A percentile compares a stretch with the other conserved stretches of the same genome.
Evolutionary conservation across 2,888 invertebrate genomes (phyloP).

Genomic region (Cephus sareptanus): DNA sequence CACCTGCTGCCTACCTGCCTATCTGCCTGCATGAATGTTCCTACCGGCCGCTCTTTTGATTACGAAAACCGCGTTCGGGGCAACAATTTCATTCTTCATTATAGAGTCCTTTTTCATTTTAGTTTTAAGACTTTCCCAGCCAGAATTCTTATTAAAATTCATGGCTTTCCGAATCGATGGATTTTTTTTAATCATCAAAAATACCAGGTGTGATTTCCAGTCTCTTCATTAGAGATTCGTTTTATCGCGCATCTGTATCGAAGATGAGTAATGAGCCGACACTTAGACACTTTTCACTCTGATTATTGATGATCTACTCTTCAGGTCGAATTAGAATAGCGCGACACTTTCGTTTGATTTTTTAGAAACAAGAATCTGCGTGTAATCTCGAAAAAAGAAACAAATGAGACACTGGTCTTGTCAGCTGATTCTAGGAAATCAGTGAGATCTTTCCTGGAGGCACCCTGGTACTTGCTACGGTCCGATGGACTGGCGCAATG

Average conservation of each 20-base stretch:
- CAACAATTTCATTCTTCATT: not conserved
- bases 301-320: not conserved
- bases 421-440: not conserved
- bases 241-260: not conserved
- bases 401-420: not conserved
- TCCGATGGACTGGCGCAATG: slow-evolving; percentile 52
- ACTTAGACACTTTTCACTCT: not conserved
- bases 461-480: slow-evolving; percentile 22
- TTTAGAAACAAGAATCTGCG: not conserved
- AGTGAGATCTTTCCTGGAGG: slow-evolving; percentile 20
- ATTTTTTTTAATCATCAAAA: not conserved
- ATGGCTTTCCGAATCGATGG: no score
- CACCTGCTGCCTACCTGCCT: slow-evolving; percentile 40
- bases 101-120: not conserved
- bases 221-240: not conserved
- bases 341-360: not conserved
- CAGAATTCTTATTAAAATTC: no score
- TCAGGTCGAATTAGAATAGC: not conserved
- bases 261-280: no score
- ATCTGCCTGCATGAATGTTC: not conserved
- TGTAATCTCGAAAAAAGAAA: not conserved
- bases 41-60: not conserved
- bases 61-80: not conserved
- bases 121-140: no score
- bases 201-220: not conserved